A percentile compares a stretch with the other conserved stretches of the same genome.
Conservation (phyloP, 2,888 invertebrate genomes). For the Torymus tubicola region DNA sequence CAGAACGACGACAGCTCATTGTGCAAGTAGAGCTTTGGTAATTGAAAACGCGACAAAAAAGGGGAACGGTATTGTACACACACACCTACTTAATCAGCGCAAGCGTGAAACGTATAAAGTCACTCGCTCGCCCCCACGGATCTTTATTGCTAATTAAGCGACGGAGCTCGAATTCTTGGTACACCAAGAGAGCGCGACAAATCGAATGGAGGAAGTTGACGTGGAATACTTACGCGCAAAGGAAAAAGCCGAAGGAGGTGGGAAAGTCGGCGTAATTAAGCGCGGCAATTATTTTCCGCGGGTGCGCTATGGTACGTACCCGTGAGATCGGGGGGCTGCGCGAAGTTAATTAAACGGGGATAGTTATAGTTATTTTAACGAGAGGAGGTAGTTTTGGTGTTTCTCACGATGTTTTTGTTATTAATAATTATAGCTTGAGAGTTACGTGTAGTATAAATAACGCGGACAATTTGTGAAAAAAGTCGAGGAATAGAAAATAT, state of each 20-base stretch:
- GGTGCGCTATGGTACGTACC: conserved; percentile 47
- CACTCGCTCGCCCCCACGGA: background rate
- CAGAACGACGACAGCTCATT: background rate
- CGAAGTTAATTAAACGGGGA: conserved; percentile 70
- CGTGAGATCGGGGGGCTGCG: conserved; percentile 66
- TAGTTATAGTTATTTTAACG: conserved; percentile 57
- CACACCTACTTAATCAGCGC: conserved; percentile 32
- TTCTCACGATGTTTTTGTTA: background rate
- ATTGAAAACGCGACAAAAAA: conserved; percentile 41
- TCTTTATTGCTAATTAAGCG: conserved; percentile 48
- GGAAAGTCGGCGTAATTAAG: conserved; percentile 67
- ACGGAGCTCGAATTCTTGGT: background rate
- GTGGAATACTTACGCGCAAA: background rate
- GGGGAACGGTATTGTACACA: background rate
- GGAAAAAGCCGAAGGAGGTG: conserved; percentile 32
- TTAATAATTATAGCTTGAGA: too few relatives aligned
- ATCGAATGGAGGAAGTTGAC: conserved; percentile 22
- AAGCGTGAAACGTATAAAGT: background rate
- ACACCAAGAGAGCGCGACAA: background rate
- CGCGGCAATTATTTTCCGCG: conserved; percentile 68
- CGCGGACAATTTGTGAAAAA: too few relatives aligned
- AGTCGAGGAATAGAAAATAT: too few relatives aligned
- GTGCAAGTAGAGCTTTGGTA: conserved; percentile 34
- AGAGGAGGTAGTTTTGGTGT: background rate
- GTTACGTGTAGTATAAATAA: too few relatives aligned